Conservation (phyloP, 1,140 invertebrate species). For the Cydia strobilella region DNA sequence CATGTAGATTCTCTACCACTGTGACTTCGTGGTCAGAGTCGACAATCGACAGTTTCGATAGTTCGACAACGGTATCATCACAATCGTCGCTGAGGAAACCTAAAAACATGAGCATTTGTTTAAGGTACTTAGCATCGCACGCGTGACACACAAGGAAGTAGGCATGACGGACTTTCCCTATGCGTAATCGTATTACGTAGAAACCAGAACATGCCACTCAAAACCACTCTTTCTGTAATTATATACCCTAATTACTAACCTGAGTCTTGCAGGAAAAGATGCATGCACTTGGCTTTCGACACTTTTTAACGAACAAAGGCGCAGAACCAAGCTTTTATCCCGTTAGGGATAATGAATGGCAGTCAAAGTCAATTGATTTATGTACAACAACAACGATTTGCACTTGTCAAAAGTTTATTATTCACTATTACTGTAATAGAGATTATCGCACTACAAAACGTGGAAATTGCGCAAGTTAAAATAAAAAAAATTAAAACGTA, state of each 20-base stretch:
- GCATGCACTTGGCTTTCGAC: conserved; percentile 79
- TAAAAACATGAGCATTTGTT: conserved; percentile 57
- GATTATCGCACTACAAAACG: conserved; percentile 29
- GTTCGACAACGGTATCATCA: conserved; percentile 78
- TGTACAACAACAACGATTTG: conserved; percentile 50
- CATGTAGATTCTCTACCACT: conserved; percentile 68
- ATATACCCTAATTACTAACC: conserved; percentile 53
- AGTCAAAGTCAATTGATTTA: conserved; percentile 61
- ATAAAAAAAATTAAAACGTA: conserved; percentile 35
- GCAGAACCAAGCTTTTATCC: conserved; percentile 78
- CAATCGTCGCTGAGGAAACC: conserved; percentile 77
- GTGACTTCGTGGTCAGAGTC: conserved; percentile 66
- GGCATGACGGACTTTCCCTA: conserved; percentile 62
- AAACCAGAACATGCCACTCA: conserved; percentile 34
- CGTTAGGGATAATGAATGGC: conserved; percentile 77
- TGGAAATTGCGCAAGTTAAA: conserved; percentile 31
- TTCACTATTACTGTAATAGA: conserved; percentile 24
- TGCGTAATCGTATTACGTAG: conserved; percentile 67
- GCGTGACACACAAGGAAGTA: conserved; percentile 41
- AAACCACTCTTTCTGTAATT: not conserved
- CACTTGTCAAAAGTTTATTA: conserved; percentile 53
- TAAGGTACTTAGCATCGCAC: conserved; percentile 35
- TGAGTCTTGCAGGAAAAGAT: conserved; percentile 80
- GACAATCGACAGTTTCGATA: conserved; percentile 77
- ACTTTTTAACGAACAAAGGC: conserved; percentile 75